These are phyloP conservation scores for Aleiodes testaceus DNA, from an alignment of 2,888 invertebrate genomes.

Conservation along the genomic window DNA sequence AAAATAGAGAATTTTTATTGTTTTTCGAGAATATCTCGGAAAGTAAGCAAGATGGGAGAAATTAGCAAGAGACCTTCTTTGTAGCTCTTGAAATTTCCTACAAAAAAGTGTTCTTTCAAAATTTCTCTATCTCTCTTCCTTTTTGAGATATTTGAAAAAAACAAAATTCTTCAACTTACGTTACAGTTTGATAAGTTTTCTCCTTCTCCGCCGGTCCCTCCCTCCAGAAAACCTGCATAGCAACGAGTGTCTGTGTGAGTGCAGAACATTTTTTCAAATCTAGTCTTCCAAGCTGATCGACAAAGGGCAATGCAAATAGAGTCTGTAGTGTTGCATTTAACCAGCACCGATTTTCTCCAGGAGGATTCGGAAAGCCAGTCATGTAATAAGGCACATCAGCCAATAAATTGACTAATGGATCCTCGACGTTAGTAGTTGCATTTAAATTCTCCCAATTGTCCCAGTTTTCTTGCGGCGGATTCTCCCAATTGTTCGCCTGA, in stretches of 20 bases:
- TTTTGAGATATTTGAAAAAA: too few relatives aligned
- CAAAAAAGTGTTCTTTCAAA: too few relatives aligned
- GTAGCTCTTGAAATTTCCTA: too few relatives aligned
- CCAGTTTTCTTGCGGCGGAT: background rate
- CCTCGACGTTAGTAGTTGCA: conserved; percentile 15
- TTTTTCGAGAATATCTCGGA: too few relatives aligned
- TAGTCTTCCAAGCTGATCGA: conserved; percentile 55
- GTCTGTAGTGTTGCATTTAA: conserved; percentile 64
- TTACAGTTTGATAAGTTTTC: conserved; percentile 56
- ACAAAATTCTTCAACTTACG: conserved; percentile 49
- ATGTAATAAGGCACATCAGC: conserved; percentile 55
- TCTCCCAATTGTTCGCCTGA: conserved; percentile 44
- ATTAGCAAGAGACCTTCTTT: too few relatives aligned
- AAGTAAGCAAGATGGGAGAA: too few relatives aligned
- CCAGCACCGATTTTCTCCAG: conserved; percentile 67
- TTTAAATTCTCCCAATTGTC: conserved; percentile 34
- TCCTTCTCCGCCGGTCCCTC: conserved; percentile 54
- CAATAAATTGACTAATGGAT: background rate
- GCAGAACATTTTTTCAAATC: conserved; percentile 54
- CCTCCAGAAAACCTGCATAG: conserved; percentile 58
- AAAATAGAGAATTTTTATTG: too few relatives aligned
- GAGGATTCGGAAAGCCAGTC: conserved; percentile 66
- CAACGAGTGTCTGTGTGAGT: conserved; percentile 56
- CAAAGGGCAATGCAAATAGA: conserved; percentile 61
- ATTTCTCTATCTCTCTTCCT: too few relatives aligned